A percentile compares a stretch with the other conserved stretches of the same genome.
phyloP scores from a whole-genome alignment of 2,888 invertebrate genomes.

The Hoplodrina ambigua region DNA sequence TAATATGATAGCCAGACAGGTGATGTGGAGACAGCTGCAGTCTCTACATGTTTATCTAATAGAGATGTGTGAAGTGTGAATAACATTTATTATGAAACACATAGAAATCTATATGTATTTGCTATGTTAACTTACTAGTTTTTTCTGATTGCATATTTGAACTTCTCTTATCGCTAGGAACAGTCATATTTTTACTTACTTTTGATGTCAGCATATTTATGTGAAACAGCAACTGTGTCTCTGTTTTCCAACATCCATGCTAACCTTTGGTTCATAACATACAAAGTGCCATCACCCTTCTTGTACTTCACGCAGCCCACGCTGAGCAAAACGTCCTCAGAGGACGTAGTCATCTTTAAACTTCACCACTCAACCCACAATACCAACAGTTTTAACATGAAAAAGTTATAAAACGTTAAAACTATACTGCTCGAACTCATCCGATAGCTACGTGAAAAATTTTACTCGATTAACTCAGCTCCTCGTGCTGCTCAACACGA shows the following conservation, averaged over 20 bases:
- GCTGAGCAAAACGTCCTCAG: constrained; percentile 98
- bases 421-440: constrained; percentile 64
- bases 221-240: constrained; percentile 97
- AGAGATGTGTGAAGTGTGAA: constrained; percentile 17
- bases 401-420: constrained; percentile 65
- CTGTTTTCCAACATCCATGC: constrained; percentile 99
- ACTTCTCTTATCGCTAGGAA: neutral
- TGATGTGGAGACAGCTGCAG: neutral
- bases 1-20: constrained; percentile 30
- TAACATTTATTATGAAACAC: constrained; percentile 2
- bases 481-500: constrained; percentile 27
- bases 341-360: constrained; percentile 94
- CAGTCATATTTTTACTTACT: constrained; percentile 89
- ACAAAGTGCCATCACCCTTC: constrained; percentile 98
- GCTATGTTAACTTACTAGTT: neutral
- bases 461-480: constrained; percentile 44
- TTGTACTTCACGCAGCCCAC: constrained; percentile 98
- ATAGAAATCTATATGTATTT: neutral
- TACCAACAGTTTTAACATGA: constrained; percentile 58
- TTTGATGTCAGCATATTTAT: constrained; percentile 98
- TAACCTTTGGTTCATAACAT: constrained; percentile 98
- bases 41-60: constrained; percentile 5
- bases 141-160: neutral
- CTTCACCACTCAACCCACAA: constrained; percentile 51
- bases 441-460: constrained; percentile 52